phyloP scores from a whole-genome alignment of 2,888 invertebrate genomes.

The Galerucella pusilla region DNA sequence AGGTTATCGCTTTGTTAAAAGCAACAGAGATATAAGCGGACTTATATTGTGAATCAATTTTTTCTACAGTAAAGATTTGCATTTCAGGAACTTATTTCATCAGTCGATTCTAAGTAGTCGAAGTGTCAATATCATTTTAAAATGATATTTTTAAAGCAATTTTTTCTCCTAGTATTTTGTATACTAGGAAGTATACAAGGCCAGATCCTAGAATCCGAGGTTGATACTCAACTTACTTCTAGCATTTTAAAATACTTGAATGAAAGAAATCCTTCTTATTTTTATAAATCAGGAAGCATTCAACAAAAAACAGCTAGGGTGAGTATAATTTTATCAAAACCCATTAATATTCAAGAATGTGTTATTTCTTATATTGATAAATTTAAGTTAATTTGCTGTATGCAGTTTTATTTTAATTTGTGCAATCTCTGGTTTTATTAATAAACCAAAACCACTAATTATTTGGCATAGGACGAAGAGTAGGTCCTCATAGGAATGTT shows the following conservation, averaged over 20 bases:
- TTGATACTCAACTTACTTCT: constrained; percentile 13
- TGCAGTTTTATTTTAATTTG: no score
- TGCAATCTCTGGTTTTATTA: background rate
- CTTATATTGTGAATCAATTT: background rate
- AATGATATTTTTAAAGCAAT: constrained; percentile 31
- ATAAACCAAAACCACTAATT: background rate
- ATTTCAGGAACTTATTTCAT: constrained; percentile 3
- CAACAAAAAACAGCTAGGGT: constrained; percentile 1
- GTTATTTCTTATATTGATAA: no score
- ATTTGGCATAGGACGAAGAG: no score
- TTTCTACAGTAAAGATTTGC: background rate
- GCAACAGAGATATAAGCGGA: background rate
- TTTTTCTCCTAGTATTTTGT: constrained; percentile 27
- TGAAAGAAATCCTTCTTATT: constrained; percentile 11
- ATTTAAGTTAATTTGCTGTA: no score
- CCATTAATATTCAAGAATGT: no score
- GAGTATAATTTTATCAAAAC: background rate
- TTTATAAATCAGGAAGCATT: constrained; percentile 13
- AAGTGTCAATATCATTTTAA: constrained; percentile 22
- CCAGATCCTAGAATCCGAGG: background rate
- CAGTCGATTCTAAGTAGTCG: background rate
- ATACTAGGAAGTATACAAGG: constrained; percentile 11
- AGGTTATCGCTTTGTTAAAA: background rate
- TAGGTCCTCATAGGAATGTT: background rate
- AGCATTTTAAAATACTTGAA: constrained; percentile 16